Evolutionary conservation across 2,113 vertebrate genomes (phyloP).

Genomic region (Bufo bufo): DNA sequence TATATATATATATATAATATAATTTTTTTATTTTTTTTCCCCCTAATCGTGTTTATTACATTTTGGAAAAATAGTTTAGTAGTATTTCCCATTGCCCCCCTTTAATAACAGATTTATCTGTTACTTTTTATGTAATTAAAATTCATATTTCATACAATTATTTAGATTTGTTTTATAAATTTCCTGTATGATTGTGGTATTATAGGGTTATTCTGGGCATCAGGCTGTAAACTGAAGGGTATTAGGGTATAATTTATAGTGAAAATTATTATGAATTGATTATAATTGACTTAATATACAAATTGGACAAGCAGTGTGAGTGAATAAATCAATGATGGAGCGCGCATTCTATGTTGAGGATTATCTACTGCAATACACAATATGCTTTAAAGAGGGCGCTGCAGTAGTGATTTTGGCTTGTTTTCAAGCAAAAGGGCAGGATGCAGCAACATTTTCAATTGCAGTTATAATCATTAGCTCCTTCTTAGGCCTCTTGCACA

Average conservation of each 20-base stretch:
- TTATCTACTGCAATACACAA: slow-evolving; percentile 34
- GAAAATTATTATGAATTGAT: slow-evolving; percentile 5
- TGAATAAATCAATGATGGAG: not conserved
- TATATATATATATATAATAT: not conserved
- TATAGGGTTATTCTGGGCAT: not conserved
- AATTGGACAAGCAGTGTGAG: slow-evolving; percentile 6
- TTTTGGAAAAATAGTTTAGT: too few species aligned
- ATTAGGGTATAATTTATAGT: slow-evolving; percentile 1
- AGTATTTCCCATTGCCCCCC: not conserved
- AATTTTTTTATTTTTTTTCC: not conserved
- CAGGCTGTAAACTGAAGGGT: not conserved
- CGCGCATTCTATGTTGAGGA: too few species aligned
- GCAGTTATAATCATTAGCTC: not conserved
- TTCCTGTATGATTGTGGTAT: not conserved
- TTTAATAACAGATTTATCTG: too few species aligned
- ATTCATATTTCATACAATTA: not conserved
- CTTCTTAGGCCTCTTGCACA: not conserved
- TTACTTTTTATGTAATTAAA: too few species aligned
- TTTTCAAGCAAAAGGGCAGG: not conserved
- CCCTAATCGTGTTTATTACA: too few species aligned
- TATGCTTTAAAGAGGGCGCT: slow-evolving; percentile 74
- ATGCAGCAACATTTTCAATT: not conserved
- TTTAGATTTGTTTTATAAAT: not conserved
- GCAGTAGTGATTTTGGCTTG: slow-evolving; percentile 66
- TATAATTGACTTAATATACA: slow-evolving; percentile 26